Evolutionary conservation across 2,797 vertebrate genomes (phyloP).

Genomic region (Semotilus atromaculatus): DNA sequence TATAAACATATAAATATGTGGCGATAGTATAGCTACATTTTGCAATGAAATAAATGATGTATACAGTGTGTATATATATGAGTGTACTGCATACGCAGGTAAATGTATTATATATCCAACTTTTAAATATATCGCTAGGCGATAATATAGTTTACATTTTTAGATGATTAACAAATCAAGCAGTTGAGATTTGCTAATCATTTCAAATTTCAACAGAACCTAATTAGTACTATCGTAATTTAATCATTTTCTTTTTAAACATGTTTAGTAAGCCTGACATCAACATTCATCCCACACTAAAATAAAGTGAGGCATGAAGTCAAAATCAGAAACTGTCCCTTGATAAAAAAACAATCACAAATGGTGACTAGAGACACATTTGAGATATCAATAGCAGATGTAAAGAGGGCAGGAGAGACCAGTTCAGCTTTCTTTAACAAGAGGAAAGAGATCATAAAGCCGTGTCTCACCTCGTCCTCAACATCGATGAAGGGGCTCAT

Average conservation of each 20-base stretch:
- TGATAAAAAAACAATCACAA: neutral
- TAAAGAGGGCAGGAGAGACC: neutral
- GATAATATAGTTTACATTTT: too few relatives aligned
- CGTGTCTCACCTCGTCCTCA: conserved; percentile 91
- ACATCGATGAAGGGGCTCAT: conserved; percentile 98
- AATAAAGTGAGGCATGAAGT: too few relatives aligned
- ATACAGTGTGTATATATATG: too few relatives aligned
- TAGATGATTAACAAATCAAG: neutral
- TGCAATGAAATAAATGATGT: too few relatives aligned
- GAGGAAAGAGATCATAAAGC: neutral
- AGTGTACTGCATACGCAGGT: too few relatives aligned
- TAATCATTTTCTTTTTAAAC: neutral
- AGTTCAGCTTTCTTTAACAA: neutral
- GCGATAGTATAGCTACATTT: too few relatives aligned
- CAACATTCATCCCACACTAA: neutral
- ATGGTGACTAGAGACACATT: neutral
- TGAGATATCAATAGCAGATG: neutral
- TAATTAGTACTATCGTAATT: neutral
- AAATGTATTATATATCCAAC: too few relatives aligned
- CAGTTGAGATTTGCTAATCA: neutral
- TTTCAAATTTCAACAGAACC: too few relatives aligned
- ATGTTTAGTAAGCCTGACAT: neutral
- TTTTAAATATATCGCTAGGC: too few relatives aligned
- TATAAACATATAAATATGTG: too few relatives aligned
- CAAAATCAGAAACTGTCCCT: neutral